Evolutionary conservation across 2,888 invertebrate genomes (phyloP).

Genomic region (Tanytarsus gracilentus): DNA sequence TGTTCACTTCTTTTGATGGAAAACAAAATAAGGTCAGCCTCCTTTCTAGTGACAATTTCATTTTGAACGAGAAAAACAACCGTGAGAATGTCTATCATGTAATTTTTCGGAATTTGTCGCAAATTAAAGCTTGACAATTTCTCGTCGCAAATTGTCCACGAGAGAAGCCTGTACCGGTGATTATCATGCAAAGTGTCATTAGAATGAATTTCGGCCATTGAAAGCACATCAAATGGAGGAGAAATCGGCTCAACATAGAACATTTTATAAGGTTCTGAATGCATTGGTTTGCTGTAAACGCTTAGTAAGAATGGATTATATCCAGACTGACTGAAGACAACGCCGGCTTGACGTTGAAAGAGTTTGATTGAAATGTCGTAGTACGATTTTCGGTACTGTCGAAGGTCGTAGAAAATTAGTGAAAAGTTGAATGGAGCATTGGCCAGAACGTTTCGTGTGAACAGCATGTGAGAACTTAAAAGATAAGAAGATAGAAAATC

Average conservation of each 20-base stretch:
- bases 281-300: not conserved
- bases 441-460: not conserved
- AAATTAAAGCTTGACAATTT: not conserved
- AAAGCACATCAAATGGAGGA: not conserved
- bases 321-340: not conserved
- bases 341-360: slow-evolving; percentile 6
- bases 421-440: not conserved
- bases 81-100: not conserved
- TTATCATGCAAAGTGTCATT: not conserved
- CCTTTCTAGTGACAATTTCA: not conserved
- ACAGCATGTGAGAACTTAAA: not conserved
- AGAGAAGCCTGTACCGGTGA: not conserved
- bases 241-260: not conserved
- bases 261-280: not conserved
- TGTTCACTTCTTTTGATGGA: not conserved
- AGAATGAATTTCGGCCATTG: not conserved
- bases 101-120: not conserved
- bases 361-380: not conserved
- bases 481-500: not conserved
- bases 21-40: slow-evolving; percentile 7
- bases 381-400: not conserved
- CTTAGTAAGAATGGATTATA: no score
- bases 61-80: not conserved
- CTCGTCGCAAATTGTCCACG: not conserved
- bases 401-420: not conserved